Percentiles rank a stretch among this genome's conserved stretches.
phyloP scores from a whole-genome alignment of 2,113 vertebrate genomes.

The Athene noctua region DNA sequence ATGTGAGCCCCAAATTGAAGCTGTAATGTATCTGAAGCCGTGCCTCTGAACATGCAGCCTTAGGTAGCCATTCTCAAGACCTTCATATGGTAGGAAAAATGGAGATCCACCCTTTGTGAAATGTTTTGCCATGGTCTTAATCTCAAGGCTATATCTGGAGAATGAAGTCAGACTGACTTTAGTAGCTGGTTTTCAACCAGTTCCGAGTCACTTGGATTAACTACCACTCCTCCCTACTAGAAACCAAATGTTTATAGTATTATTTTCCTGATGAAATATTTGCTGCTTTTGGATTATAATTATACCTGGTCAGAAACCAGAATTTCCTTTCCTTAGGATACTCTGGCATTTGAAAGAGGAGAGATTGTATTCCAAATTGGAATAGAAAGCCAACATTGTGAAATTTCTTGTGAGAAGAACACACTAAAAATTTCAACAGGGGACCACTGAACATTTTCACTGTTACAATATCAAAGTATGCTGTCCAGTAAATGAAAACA shows the following conservation, averaged over 20 bases:
- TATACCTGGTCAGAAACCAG: slow-evolving; percentile 23
- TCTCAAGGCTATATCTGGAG: not conserved
- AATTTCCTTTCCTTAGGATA: slow-evolving; percentile 51
- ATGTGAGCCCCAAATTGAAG: not conserved
- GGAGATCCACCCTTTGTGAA: not conserved
- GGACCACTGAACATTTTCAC: slow-evolving; percentile 26
- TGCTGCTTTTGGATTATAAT: slow-evolving; percentile 36
- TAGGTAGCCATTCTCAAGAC: not conserved
- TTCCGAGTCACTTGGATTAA: not conserved
- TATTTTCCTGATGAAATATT: slow-evolving; percentile 42
- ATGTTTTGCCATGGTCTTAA: not conserved
- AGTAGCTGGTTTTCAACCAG: not conserved
- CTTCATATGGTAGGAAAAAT: not conserved
- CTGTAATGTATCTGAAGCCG: not conserved
- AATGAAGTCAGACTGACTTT: not conserved
- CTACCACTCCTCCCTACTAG: not conserved
- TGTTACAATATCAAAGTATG: slow-evolving; percentile 8
- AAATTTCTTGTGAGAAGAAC: slow-evolving; percentile 26
- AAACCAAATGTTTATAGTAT: slow-evolving; percentile 5
- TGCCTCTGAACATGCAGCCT: not conserved
- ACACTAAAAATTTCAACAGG: not conserved
- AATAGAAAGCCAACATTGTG: slow-evolving; percentile 3
- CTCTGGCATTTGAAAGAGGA: slow-evolving; percentile 12
- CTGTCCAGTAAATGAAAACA: slow-evolving; percentile 26
- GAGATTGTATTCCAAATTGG: not conserved